Base-by-base conservation (phyloP, 2,797 vertebrate species). In the Sciaenops ocellatus region DNA sequence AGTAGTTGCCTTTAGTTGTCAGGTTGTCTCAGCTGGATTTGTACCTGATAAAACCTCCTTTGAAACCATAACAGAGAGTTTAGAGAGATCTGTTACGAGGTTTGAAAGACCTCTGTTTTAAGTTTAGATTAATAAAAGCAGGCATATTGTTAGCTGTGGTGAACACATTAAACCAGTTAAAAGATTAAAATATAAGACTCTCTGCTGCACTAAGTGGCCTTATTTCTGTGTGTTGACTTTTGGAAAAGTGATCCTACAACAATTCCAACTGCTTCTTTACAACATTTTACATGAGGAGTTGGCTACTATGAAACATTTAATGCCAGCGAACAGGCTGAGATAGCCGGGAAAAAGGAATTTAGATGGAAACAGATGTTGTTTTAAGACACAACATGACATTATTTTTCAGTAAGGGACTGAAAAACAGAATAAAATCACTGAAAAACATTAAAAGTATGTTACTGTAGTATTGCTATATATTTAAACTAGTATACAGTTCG, bases 1-100 rank as follows among this genome's bases (percentile, higher is more conserved):
- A 76, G 64, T 67, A 47, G 67, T 48, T 72, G 70, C 47, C 73
- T 82, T 67, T 71, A 55, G 72, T 56, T 78, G 67, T 75, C 72
- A 73, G 63, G 61, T 71, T 38, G 57, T 67, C 75, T 80, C 69
- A 20, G 56, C 47, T 76, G 30, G 38, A 69, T 81, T 71, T 80
- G 16, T 60, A 65, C 67, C 63, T 56, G 7, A 79, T 55, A 50
- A 64, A 77, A 81, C 22, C 24, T 76, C 13, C 8, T 76, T 69
- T 66, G 12, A 70, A 79, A 51, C 7, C 34, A 24, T 46, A 44
- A 59, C 13, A 69, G 26, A 46, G 54, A 62, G 41, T 70, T 78
- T 20, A n/a, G 30, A 52, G 34, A 28, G 28, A 38, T 50, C 20
- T 70, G 41, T 18, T 20, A 34, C 3, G 41, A 50, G 22, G 13